phyloP scores from a whole-genome alignment of 2,888 invertebrate genomes.

The Lamellibrachia satsuma region DNA sequence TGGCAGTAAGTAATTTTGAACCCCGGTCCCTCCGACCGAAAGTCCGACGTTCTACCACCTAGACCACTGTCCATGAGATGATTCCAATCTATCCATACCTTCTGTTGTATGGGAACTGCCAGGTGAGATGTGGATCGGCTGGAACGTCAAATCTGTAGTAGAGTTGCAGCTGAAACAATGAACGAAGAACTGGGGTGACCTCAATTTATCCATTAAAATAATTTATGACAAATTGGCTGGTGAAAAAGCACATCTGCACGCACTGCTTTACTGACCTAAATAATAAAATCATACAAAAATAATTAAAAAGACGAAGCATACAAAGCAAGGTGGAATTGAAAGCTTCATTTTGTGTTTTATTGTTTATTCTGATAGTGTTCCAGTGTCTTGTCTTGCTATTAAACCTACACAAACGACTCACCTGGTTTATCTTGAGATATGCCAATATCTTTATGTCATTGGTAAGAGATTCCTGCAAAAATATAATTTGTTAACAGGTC shows the following conservation, averaged over 20 bases:
- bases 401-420: neutral
- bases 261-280: too few relatives aligned
- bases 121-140: constrained; percentile 43
- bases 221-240: neutral
- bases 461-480: constrained; percentile 18
- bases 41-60: too few relatives aligned
- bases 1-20: too few relatives aligned
- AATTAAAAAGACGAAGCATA: too few relatives aligned
- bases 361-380: neutral
- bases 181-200: constrained; percentile 14
- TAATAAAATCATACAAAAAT: too few relatives aligned
- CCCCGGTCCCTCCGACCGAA: too few relatives aligned
- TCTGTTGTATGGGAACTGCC: constrained; percentile 57
- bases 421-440: constrained; percentile 17
- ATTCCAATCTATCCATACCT: constrained; percentile 47
- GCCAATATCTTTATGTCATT: constrained; percentile 18
- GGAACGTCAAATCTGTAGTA: constrained; percentile 50
- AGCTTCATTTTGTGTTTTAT: neutral
- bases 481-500: neutral
- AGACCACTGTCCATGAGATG: neutral
- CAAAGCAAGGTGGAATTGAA: too few relatives aligned
- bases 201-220: neutral
- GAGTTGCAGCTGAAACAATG: constrained; percentile 49
- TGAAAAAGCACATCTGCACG: too few relatives aligned
- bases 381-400: neutral